Evolutionary conservation across 2,888 invertebrate species (phyloP).

Genomic region (Caenorhabditis becei): DNA sequence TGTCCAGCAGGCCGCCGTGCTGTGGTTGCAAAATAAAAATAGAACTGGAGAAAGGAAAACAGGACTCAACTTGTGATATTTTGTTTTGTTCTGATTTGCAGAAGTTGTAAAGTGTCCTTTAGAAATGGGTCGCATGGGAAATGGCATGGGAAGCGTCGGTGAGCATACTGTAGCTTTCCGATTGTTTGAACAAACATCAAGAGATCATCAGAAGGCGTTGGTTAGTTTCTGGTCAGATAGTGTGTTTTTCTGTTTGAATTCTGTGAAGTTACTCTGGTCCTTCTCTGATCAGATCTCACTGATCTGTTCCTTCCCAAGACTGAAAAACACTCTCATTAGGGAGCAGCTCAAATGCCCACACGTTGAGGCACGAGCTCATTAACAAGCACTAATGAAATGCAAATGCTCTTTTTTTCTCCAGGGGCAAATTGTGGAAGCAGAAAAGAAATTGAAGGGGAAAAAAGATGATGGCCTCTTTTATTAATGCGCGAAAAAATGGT

Average conservation of each 20-base stretch:
- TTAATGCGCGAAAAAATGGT: not conserved
- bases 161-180: not conserved
- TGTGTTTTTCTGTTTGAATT: no score
- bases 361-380: not conserved
- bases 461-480: not conserved
- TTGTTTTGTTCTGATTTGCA: conserved; percentile 43
- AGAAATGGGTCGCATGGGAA: conserved; percentile 16
- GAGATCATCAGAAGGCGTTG: not conserved
- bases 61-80: conserved; percentile 35
- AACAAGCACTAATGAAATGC: conserved; percentile 8
- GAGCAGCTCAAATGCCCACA: not conserved
- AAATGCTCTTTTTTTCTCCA: conserved; percentile 6
- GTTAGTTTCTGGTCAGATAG: no score
- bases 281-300: not conserved
- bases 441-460: not conserved
- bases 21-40: conserved; percentile 42
- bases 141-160: conserved; percentile 13
- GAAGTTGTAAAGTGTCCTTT: conserved; percentile 5
- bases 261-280: not conserved
- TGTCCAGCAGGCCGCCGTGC: conserved; percentile 18
- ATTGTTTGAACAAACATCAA: not conserved
- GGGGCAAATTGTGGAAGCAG: not conserved
- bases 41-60: not conserved
- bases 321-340: not conserved
- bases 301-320: no score